Conservation (phyloP, 2,888 invertebrate genomes). For the Elmis aenea region DNA sequence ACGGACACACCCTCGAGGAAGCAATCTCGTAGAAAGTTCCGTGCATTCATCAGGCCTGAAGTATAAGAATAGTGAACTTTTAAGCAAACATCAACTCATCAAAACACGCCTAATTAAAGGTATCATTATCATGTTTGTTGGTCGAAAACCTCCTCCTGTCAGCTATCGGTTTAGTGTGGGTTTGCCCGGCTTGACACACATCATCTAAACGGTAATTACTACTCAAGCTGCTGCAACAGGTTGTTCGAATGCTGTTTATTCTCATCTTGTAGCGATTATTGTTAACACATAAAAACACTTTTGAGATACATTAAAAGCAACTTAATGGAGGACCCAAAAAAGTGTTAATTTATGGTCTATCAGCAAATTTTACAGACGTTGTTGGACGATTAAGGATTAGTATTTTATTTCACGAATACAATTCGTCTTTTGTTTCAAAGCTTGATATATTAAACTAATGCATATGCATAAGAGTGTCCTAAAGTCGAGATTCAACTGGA, state of each 20-base stretch:
- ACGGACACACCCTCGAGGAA: conserved; percentile 23
- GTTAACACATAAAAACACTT: no score
- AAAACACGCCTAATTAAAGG: conserved; percentile 42
- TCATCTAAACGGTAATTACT: conserved; percentile 40
- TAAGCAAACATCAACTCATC: conserved; percentile 45
- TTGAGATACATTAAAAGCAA: no score
- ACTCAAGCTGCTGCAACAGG: conserved; percentile 34
- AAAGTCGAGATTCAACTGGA: no score
- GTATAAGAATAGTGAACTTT: conserved; percentile 26
- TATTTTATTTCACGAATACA: no score
- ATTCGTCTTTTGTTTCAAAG: no score
- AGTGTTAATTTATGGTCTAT: no score
- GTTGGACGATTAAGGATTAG: no score
- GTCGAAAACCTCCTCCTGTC: conserved; percentile 31
- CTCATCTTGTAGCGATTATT: no score
- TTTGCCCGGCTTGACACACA: conserved; percentile 36
- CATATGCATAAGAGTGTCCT: no score
- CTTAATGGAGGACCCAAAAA: no score
- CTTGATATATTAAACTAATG: no score
- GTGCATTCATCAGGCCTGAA: conserved; percentile 27
- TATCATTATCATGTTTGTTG: conserved; percentile 45
- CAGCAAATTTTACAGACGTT: no score
- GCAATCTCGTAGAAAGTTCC: conserved; percentile 17
- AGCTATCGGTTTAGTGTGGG: conserved; percentile 33
- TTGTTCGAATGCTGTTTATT: conserved; percentile 34